phyloP scores from a whole-genome alignment of 2,797 vertebrate species.

The Phoeniculus purpureus region DNA sequence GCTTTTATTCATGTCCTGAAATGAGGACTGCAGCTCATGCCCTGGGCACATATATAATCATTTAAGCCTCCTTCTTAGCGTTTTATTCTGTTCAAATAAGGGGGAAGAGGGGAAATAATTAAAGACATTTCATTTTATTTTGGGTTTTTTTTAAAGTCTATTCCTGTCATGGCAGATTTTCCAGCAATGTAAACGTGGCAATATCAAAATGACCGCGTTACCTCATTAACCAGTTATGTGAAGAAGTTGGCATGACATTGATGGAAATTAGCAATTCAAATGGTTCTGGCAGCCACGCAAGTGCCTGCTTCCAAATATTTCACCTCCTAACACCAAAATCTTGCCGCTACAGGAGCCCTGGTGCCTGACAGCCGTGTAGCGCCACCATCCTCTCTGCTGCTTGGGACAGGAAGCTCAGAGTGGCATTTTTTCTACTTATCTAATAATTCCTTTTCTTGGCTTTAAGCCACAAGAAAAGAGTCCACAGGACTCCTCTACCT shows the following conservation, averaged over 20 bases:
- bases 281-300: background rate
- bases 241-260: constrained; percentile 39
- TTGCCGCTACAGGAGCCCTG: background rate
- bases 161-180: constrained; percentile 55
- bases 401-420: background rate
- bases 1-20: constrained; percentile 47
- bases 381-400: background rate
- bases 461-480: background rate
- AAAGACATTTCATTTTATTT: background rate
- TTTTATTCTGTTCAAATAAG: background rate
- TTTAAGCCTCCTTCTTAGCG: background rate
- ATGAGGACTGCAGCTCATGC: constrained; percentile 62
- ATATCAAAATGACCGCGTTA: constrained; percentile 7
- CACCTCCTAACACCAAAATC: constrained; percentile 27
- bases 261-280: constrained; percentile 67
- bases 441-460: background rate
- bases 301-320: background rate
- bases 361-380: background rate
- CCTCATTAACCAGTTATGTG: constrained; percentile 39
- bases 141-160: background rate
- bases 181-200: background rate
- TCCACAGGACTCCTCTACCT: background rate
- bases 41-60: background rate
- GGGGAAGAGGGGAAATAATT: background rate
- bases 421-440: background rate